Percentiles rank a stretch among this genome's conserved stretches.
These are phyloP conservation scores for Hirudinaria manillensis DNA, from an alignment of 2,888 invertebrate species.

Conservation along the genomic window DNA sequence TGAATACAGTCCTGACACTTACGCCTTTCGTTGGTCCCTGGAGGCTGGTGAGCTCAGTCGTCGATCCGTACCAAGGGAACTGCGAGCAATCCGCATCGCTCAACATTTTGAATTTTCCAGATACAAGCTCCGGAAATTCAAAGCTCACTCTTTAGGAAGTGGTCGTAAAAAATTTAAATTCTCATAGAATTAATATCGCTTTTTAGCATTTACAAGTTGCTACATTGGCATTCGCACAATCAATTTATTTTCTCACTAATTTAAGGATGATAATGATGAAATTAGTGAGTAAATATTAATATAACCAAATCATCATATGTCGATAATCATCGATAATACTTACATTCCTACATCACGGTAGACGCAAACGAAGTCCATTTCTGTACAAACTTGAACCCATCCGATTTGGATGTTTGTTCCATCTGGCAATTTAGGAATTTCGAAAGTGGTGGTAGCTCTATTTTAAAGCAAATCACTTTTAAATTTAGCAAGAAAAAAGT, in stretches of 20 bases:
- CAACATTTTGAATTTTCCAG: slow-evolving; percentile 51
- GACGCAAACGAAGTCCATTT: slow-evolving; percentile 53
- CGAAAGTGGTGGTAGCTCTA: slow-evolving; percentile 51
- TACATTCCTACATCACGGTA: slow-evolving; percentile 53
- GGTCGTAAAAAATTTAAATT: too few species aligned
- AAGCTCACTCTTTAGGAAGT: slow-evolving; percentile 51
- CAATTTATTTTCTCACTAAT: too few species aligned
- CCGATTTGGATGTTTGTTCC: slow-evolving; percentile 51
- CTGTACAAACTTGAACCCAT: slow-evolving; percentile 54
- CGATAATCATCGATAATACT: too few species aligned
- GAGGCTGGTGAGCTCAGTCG: slow-evolving; percentile 49
- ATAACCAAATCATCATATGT: too few species aligned
- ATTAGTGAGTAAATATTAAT: too few species aligned
- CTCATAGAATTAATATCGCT: too few species aligned
- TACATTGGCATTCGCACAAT: too few species aligned
- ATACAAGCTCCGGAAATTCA: slow-evolving; percentile 53
- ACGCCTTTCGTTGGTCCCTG: slow-evolving; percentile 49
- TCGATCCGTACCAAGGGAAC: slow-evolving; percentile 54
- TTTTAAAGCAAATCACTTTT: background rate
- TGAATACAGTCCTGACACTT: too few species aligned
- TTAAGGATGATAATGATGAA: too few species aligned
- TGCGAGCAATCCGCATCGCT: slow-evolving; percentile 54
- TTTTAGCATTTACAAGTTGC: too few species aligned
- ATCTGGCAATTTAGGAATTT: slow-evolving; percentile 48
- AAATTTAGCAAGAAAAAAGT: background rate